Evolutionary conservation across 2,797 vertebrate genomes (phyloP), one percentile per base, ranked within the genome.

Genomic region (Helarctos malayanus): DNA sequence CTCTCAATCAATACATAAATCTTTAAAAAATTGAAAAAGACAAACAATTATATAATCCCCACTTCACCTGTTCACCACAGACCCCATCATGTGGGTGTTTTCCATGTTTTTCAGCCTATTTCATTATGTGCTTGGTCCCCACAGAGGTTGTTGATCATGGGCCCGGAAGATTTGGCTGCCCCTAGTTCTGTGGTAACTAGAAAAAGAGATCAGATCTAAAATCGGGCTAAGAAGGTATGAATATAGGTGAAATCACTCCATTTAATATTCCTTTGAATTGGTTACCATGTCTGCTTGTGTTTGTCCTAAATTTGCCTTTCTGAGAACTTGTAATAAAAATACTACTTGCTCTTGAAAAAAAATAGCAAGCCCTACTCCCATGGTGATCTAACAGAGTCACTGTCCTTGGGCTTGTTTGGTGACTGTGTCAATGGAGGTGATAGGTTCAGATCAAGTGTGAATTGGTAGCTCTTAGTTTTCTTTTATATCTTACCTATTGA

Each of bases 241-340:
- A 49, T 59, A 11, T 35, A 82, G 68, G 4, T 57, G 38, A 85
- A 89, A 80, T 54, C 0, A 85, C 47, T 38, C n/a, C 12, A 27
- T 80, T 84, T 59, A 75, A 61, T 47, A 76, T 11, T 56, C 15
- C 29, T 86, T 87, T 78, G 75, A 81, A 76, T 38, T 76, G 6
- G n/a, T 71, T 65, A 57, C 38, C 10, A 12, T 32, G 47, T 82
- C 41, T 75, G 15, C 29, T 71, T 3, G 7, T 65, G 45, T 96
- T 96, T 89, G 45, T 69, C 89, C 35, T 84, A 85, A 89, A 47
- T 95, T 93, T 90, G 69, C 69, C 29, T 87, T n/a, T 38, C 47
- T 32, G 2, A 83, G 38, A 87, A 12, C 54, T 71, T 57, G 12
- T 75, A 68, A 56, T 68, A 80, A 69, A 82, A 92, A 81, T 57